A percentile compares a stretch with the other conserved stretches of the same genome.
Conservation (phyloP, 2,797 vertebrate genomes). For the Sebastes minor region DNA sequence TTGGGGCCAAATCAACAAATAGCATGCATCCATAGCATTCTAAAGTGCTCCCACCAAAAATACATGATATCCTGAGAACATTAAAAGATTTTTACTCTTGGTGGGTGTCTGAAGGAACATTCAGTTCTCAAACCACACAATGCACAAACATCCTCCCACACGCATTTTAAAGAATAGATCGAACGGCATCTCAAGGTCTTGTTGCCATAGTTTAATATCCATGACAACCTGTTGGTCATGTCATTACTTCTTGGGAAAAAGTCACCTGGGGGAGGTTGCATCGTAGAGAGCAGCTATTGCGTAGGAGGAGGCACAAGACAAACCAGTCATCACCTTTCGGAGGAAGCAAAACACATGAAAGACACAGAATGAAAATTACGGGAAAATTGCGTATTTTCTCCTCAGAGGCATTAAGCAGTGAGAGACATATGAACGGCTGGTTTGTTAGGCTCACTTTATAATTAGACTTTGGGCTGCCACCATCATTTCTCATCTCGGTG, state of each 20-base stretch:
- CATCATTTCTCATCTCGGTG: constrained; percentile 63
- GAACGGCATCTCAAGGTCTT: constrained; percentile 13
- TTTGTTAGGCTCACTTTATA: constrained; percentile 64
- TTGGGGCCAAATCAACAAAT: not conserved
- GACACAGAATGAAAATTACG: constrained; percentile 15
- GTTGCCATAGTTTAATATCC: constrained; percentile 42
- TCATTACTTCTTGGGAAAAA: constrained; percentile 26
- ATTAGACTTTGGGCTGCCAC: constrained; percentile 67
- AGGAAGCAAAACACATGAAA: constrained; percentile 20
- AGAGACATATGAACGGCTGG: constrained; percentile 38
- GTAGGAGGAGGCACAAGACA: constrained; percentile 23
- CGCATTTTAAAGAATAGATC: constrained; percentile 19
- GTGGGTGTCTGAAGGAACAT: constrained; percentile 22
- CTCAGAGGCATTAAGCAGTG: constrained; percentile 29
- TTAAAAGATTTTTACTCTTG: not conserved
- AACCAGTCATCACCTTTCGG: constrained; percentile 3
- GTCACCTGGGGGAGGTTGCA: constrained; percentile 1
- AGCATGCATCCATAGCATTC: not conserved
- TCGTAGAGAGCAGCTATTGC: not conserved
- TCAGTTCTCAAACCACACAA: constrained; percentile 7
- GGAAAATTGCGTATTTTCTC: constrained; percentile 16
- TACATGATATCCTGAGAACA: not conserved
- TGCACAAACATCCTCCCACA: constrained; percentile 26
- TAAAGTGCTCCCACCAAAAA: not conserved
- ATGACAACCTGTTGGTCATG: constrained; percentile 52